Evolutionary conservation across 2,113 vertebrate genomes (phyloP).

Genomic region (Corvus moneduloides): DNA sequence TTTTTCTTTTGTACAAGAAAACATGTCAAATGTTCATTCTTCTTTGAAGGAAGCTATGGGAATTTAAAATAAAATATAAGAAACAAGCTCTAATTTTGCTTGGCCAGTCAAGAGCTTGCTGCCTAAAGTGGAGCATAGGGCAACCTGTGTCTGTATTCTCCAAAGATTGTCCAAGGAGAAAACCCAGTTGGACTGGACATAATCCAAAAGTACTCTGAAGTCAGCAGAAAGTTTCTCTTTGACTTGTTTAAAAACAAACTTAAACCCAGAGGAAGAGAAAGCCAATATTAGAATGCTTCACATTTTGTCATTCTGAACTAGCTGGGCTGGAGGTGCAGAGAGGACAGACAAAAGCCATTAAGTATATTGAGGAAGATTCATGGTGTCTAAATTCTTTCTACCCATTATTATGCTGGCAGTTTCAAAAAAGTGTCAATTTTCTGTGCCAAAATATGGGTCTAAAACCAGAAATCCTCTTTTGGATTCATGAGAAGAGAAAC

Average conservation of each 20-base stretch:
- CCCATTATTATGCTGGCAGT: conserved; percentile 22
- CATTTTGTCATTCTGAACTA: neutral
- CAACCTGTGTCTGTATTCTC: neutral
- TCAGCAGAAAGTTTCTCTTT: neutral
- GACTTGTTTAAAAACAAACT: neutral
- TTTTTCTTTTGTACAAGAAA: neutral
- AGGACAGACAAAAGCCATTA: conserved; percentile 24
- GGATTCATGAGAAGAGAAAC: conserved; percentile 47
- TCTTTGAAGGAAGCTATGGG: neutral
- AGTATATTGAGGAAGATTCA: conserved; percentile 10
- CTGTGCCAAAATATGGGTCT: conserved; percentile 6
- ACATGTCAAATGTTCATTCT: neutral
- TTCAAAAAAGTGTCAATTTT: conserved; percentile 47
- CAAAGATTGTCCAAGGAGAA: neutral
- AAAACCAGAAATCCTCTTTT: conserved; percentile 39
- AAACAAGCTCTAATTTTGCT: neutral
- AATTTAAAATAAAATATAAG: neutral
- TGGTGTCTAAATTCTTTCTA: neutral
- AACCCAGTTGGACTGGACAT: neutral
- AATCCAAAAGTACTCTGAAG: neutral
- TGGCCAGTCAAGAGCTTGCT: neutral
- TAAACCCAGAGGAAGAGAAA: neutral
- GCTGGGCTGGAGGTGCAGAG: neutral
- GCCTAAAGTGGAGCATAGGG: neutral
- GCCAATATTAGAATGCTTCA: neutral